phyloP scores from a whole-genome alignment of 2,888 invertebrate genomes.

The Actias luna region DNA sequence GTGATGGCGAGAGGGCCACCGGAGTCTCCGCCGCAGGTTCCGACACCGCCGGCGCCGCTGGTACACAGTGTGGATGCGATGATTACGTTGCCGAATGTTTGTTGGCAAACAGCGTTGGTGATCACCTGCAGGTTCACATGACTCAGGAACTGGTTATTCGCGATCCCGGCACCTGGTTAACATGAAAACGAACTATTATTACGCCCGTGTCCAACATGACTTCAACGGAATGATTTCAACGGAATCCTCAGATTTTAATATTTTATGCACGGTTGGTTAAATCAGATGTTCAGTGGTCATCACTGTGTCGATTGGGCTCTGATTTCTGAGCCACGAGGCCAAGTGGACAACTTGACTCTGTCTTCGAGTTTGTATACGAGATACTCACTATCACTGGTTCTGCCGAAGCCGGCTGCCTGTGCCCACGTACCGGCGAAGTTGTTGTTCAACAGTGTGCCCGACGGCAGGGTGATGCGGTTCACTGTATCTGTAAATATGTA shows the following conservation, averaged over 20 bases:
- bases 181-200: not conserved
- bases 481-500: slow-evolving; percentile 40
- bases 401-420: slow-evolving; percentile 55
- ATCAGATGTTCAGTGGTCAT: slow-evolving; percentile 16
- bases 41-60: slow-evolving; percentile 28
- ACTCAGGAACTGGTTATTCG: slow-evolving; percentile 30
- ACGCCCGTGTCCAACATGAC: not conserved
- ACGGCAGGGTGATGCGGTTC: slow-evolving; percentile 42
- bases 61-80: slow-evolving; percentile 35
- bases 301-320: not conserved
- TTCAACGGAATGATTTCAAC: not conserved
- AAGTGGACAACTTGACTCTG: not conserved
- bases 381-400: slow-evolving; percentile 46
- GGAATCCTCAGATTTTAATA: not conserved
- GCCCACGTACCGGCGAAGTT: slow-evolving; percentile 44
- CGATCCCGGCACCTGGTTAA: slow-evolving; percentile 16
- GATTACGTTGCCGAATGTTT: slow-evolving; percentile 28
- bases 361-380: not conserved
- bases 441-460: slow-evolving; percentile 34
- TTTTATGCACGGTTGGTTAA: slow-evolving; percentile 23
- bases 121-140: slow-evolving; percentile 37
- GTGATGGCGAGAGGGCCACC: slow-evolving; percentile 41
- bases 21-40: slow-evolving; percentile 44
- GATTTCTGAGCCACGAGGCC: too few relatives aligned
- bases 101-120: slow-evolving; percentile 33